Percentiles rank a stretch among this genome's conserved stretches.
These are phyloP conservation scores for Scyliorhinus canicula DNA, from an alignment of 2,797 vertebrate species.

Conservation along the genomic window DNA sequence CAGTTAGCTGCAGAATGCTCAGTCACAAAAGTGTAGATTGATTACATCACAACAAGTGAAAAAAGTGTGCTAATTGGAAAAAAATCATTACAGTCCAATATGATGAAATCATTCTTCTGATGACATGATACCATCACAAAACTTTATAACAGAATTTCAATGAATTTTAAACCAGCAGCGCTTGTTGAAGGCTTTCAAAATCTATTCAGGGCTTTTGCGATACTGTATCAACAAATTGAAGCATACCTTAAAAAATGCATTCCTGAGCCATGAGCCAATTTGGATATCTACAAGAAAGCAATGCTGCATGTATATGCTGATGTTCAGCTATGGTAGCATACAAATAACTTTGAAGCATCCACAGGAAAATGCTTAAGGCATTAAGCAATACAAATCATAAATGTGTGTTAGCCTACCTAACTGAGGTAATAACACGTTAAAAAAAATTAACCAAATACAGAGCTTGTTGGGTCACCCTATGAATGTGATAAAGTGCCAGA, in stretches of 20 bases:
- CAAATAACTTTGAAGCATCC: not conserved
- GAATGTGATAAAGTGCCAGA: not conserved
- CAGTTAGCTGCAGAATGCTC: not conserved
- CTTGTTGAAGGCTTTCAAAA: not conserved
- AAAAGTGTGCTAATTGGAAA: not conserved
- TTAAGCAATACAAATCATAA: not conserved
- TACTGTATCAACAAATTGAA: not conserved
- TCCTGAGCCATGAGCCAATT: not conserved
- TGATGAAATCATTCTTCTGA: not conserved
- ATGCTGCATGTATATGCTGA: not conserved
- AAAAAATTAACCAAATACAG: not conserved
- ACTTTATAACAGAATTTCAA: not conserved
- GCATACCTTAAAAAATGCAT: not conserved
- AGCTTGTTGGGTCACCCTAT: not conserved
- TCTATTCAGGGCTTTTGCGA: not conserved
- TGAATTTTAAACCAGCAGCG: not conserved
- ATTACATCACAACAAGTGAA: not conserved
- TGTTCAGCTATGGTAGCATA: not conserved
- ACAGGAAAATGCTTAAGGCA: not conserved
- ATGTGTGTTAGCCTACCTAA: not conserved
- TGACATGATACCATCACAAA: not conserved
- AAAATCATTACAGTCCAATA: not conserved
- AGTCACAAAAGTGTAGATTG: not conserved
- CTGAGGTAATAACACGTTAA: not conserved
- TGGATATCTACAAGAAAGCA: not conserved